Conservation (phyloP, 2,797 vertebrate genomes). For the Iguana delicatissima region DNA sequence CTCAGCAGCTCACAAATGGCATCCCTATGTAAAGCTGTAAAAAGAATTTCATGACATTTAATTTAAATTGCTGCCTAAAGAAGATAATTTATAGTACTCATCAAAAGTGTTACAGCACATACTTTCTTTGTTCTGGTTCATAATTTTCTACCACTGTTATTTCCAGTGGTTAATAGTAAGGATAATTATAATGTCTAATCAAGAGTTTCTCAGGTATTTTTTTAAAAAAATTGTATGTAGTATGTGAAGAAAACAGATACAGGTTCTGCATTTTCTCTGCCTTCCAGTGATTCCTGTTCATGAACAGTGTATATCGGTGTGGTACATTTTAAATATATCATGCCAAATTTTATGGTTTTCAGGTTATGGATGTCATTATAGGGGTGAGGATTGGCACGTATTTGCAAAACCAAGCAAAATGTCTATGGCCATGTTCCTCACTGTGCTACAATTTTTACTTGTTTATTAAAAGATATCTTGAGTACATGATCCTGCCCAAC, state of each 20-base stretch:
- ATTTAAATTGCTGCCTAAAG: not conserved
- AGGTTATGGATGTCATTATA: not conserved
- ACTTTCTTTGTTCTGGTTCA: not conserved
- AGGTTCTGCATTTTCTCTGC: not conserved
- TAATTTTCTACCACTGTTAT: not conserved
- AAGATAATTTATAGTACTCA: not conserved
- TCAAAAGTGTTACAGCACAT: not conserved
- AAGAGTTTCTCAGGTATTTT: not conserved
- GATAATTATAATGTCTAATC: not conserved
- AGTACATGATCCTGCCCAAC: not conserved
- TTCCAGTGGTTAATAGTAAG: not conserved
- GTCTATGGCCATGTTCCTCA: not conserved
- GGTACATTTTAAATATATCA: not conserved
- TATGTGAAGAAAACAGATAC: not conserved
- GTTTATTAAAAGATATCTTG: not conserved
- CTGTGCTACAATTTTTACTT: not conserved
- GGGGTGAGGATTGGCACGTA: not conserved
- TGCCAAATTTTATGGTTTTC: not conserved
- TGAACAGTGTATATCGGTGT: not conserved
- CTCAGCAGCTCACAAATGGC: no score
- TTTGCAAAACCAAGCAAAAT: not conserved
- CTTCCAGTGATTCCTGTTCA: not conserved
- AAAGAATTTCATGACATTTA: not conserved
- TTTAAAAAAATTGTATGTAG: not conserved
- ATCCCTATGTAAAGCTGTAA: no score